Evolutionary conservation across 2,797 vertebrate species (phyloP), one percentile per base, ranked within the genome.

Genomic region (Peromyscus attwateri): DNA sequence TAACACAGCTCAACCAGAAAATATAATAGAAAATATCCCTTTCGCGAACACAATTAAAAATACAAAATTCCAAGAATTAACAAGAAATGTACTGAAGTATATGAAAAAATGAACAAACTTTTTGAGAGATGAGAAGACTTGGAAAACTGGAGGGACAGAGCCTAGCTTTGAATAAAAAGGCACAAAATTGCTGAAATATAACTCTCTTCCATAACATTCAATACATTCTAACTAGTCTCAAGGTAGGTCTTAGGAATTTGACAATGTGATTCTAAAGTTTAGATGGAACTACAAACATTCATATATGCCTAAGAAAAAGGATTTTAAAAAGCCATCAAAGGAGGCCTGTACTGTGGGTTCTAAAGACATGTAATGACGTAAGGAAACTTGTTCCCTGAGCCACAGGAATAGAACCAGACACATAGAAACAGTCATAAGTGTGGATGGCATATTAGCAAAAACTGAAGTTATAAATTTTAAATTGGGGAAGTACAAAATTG

Each of bases 401-500:
- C 31, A 79, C n/a, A 83, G 70, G 52, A 89, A 80, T 66, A 57
- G 70, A 93, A 90, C 87, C 29, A 73, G 91, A 91, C 43, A 55
- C 37, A 29, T 46, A 91, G 90, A 87, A 94, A 70, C 4, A 81
- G 70, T 93, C 80, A 80, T 9, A 73, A 91, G 75, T 83, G 31
- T 81, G 57, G 89, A 71, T 57, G 87, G 46, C 73, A 88, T 94
- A 83, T 85, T 46, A 94, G 19, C 21, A 64, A 89, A 95, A 52
- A 92, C 71, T 93, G 66, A 87, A 80, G 46, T 77, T 96, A 87
- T 25, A 94, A 81, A 92, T 80, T 95, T 95, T 60, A 93, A 87
- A 77, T 75, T 17, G 77, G 55, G n/a, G 73, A 87, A 77, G 62
- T 64, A 14, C 6, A 55, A 1, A 84, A 52, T 93, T 95, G n/a